A percentile compares a stretch with the other conserved stretches of the same genome.
These are phyloP conservation scores for Muntiacus reevesi DNA, from an alignment of 2,113 vertebrate species.

Conservation along the genomic window DNA sequence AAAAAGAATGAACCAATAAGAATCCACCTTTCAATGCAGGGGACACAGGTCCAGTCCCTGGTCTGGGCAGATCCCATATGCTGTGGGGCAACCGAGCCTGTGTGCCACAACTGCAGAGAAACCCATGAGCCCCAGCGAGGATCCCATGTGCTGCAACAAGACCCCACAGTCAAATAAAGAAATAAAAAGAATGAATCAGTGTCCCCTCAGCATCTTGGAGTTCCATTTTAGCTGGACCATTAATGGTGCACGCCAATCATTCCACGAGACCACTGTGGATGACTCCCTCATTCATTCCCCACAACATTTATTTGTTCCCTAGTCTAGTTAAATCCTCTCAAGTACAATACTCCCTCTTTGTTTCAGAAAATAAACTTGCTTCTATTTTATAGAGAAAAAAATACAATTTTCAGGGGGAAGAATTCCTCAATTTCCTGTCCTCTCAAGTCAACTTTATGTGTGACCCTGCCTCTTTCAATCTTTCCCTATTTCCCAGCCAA, in stretches of 20 bases:
- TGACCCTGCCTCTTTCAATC: not conserved
- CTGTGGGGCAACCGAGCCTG: not conserved
- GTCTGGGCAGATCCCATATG: not conserved
- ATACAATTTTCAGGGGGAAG: not conserved
- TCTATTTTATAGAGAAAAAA: not conserved
- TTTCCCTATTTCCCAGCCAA: not conserved
- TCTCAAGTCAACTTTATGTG: not conserved
- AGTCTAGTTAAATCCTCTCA: not conserved
- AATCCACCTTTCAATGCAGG: not conserved
- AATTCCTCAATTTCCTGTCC: not conserved
- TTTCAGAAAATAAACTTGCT: not conserved
- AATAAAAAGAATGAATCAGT: not conserved
- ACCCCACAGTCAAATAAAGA: not conserved
- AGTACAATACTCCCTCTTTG: not conserved
- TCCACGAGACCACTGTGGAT: not conserved
- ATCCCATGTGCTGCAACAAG: not conserved
- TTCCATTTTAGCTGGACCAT: not conserved
- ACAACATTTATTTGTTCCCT: not conserved
- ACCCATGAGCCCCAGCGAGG: not conserved
- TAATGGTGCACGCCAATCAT: fast-evolving
- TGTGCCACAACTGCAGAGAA: not conserved
- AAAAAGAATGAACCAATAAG: not conserved
- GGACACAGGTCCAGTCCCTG: not conserved
- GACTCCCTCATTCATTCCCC: not conserved
- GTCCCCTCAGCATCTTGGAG: not conserved